phyloP scores from a whole-genome alignment of 2,888 invertebrate species.

The Apamea sordens region DNA sequence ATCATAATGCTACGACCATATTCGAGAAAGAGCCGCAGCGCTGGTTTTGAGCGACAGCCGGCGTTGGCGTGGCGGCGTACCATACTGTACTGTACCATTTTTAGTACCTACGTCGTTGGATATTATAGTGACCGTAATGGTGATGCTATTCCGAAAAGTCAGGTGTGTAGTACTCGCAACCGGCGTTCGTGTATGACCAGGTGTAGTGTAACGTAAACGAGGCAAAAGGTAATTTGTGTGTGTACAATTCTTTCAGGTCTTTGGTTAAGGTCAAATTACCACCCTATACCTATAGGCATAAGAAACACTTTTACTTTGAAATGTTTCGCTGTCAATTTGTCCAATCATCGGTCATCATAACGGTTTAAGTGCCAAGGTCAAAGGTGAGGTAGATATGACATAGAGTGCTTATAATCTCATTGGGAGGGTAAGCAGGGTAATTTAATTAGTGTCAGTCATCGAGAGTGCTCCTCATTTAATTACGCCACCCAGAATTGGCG shows the following conservation, averaged over 20 bases:
- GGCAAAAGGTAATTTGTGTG: not conserved
- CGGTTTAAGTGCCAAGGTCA: not conserved
- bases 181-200: no score
- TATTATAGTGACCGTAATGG: no score
- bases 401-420: constrained; percentile 33
- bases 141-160: no score
- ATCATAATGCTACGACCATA: no score
- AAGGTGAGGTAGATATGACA: not conserved
- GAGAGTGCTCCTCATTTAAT: constrained; percentile 34
- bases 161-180: no score
- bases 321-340: not conserved
- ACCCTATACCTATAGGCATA: not conserved
- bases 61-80: no score
- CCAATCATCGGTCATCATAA: not conserved
- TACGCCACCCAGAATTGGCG: constrained; percentile 16
- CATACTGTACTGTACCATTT: no score
- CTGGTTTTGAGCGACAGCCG: no score
- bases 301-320: not conserved
- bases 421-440: constrained; percentile 27
- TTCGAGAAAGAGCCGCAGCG: no score
- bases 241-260: not conserved
- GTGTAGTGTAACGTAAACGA: no score
- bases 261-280: not conserved
- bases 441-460: constrained; percentile 19
- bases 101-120: no score